Conservation (phyloP, 2,113 vertebrate genomes). For the Saguinus midas region DNA sequence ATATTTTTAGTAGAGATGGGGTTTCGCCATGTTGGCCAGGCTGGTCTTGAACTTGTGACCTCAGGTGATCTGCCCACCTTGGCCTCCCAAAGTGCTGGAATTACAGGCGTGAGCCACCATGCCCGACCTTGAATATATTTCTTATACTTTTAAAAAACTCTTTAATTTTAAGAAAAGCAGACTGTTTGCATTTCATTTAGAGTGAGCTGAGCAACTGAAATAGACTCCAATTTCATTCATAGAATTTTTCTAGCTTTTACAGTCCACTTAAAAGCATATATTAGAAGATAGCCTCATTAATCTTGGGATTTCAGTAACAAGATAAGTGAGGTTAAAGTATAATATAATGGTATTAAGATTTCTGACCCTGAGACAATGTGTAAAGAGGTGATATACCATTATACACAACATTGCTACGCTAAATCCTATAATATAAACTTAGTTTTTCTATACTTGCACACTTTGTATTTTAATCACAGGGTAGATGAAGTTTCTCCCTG, state of each 20-base stretch:
- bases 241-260: neutral
- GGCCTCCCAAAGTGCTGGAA: too few relatives aligned
- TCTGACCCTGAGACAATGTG: neutral
- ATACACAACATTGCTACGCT: neutral
- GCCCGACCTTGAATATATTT: neutral
- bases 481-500: neutral
- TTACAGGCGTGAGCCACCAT: too few relatives aligned
- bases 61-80: too few relatives aligned
- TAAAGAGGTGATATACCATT: neutral
- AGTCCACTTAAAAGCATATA: neutral
- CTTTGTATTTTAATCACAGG: neutral
- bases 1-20: too few relatives aligned
- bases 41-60: too few relatives aligned
- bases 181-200: neutral
- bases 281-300: neutral
- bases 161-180: constrained; percentile 23
- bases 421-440: neutral
- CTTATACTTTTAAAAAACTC: neutral
- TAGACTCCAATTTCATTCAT: neutral
- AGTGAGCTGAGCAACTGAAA: neutral
- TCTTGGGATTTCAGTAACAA: neutral
- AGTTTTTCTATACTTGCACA: neutral
- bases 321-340: neutral
- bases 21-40: too few relatives aligned
- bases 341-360: neutral